Evolutionary conservation across 1,140 invertebrate genomes (phyloP).

Genomic region (Brevipalpus yothersi): DNA sequence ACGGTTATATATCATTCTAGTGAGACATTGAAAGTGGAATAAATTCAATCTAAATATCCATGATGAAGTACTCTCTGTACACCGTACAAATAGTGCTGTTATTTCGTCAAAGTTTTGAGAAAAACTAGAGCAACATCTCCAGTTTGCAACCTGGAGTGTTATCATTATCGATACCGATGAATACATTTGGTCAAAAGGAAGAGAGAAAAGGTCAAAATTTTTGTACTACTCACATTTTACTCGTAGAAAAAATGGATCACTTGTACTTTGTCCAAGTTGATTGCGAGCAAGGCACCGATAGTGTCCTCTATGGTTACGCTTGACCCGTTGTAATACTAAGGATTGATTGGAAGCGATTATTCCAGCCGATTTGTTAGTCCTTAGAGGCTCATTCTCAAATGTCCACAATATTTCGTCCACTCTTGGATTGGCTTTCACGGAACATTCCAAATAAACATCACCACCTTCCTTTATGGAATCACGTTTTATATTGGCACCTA

Average conservation of each 20-base stretch:
- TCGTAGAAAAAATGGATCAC: conserved; percentile 48
- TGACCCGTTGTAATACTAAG: conserved; percentile 17
- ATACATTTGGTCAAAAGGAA: background rate
- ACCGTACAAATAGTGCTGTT: too few relatives aligned
- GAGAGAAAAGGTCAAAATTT: background rate
- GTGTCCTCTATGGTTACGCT: conserved; percentile 14
- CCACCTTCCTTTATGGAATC: conserved; percentile 12
- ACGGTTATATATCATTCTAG: too few relatives aligned
- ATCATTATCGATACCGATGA: too few relatives aligned
- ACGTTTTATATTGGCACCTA: conserved; percentile 11
- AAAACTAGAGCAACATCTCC: too few relatives aligned
- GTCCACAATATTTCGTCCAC: conserved; percentile 13
- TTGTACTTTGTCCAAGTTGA: conserved; percentile 59
- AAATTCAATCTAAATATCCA: too few relatives aligned
- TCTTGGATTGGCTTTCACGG: conserved; percentile 13
- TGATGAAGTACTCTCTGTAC: too few relatives aligned
- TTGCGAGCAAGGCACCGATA: conserved; percentile 74
- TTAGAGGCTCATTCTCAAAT: conserved; percentile 9
- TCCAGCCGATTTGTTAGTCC: conserved; percentile 31
- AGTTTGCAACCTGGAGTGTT: too few relatives aligned
- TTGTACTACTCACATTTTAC: conserved; percentile 51
- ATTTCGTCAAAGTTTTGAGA: too few relatives aligned
- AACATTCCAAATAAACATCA: conserved; percentile 14
- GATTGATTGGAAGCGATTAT: conserved; percentile 49
- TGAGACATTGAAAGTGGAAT: too few relatives aligned